Conservation (phyloP, 2,797 vertebrate genomes). For the Rachycentron canadum region DNA sequence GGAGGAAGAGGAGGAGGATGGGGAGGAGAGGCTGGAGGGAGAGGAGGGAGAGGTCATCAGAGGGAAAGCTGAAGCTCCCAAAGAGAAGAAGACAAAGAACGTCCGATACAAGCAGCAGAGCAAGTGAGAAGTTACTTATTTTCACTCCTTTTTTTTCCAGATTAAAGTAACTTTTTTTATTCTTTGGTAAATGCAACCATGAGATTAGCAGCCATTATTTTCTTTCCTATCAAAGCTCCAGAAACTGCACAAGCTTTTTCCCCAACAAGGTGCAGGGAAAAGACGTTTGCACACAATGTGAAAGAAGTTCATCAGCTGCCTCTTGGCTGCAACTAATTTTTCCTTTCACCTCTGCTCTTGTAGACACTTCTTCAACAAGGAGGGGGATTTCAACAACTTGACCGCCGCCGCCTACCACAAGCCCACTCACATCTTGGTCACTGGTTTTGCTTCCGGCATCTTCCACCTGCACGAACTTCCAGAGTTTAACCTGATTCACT, state of each 20-base stretch:
- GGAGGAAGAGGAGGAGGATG: conserved; percentile 57
- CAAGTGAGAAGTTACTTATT: conserved; percentile 85
- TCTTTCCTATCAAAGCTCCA: too few relatives aligned
- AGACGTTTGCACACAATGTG: too few relatives aligned
- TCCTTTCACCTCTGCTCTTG: background rate
- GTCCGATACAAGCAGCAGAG: conserved; percentile 89
- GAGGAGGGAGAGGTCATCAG: conserved; percentile 86
- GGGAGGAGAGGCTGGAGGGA: conserved; percentile 60
- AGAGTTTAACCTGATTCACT: conserved; percentile 95
- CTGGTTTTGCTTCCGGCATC: conserved; percentile 94
- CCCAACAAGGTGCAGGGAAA: too few relatives aligned
- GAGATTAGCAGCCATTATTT: too few relatives aligned
- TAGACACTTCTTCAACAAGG: conserved; percentile 97
- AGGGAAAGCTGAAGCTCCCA: conserved; percentile 81
- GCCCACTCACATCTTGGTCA: conserved; percentile 91
- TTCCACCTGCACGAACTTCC: conserved; percentile 98
- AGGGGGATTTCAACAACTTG: conserved; percentile 93
- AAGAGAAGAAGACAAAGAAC: conserved; percentile 82
- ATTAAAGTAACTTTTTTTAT: too few relatives aligned
- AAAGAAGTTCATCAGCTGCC: too few relatives aligned
- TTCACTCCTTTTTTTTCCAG: background rate
- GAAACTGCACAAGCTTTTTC: too few relatives aligned
- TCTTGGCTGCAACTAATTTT: background rate
- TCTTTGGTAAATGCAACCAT: too few relatives aligned
- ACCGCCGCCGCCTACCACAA: conserved; percentile 93